phyloP scores from a whole-genome alignment of 2,888 invertebrate genomes.

The Mongoloraphidia duomilia region DNA sequence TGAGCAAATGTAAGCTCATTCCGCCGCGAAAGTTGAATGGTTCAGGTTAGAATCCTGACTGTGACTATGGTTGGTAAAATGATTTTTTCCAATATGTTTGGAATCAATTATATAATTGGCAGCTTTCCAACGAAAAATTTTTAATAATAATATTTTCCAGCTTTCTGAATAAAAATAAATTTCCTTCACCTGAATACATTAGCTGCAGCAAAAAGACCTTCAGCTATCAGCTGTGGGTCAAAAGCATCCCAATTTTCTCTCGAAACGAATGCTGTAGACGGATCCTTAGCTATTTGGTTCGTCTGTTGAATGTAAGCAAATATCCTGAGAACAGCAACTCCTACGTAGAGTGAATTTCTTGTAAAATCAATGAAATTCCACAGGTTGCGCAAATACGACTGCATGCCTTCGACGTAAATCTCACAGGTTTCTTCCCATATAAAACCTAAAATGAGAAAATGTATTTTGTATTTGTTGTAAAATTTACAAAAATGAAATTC shows the following conservation, averaged over 20 bases:
- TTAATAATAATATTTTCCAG: too few species aligned
- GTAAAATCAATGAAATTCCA: slow-evolving; percentile 97
- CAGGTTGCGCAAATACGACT: slow-evolving; percentile 75
- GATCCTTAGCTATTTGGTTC: slow-evolving; percentile 50
- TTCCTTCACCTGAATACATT: slow-evolving; percentile 66
- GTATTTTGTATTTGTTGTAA: too few species aligned
- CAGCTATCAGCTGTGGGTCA: slow-evolving; percentile 85
- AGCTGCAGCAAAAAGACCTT: slow-evolving; percentile 86
- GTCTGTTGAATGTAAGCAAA: slow-evolving; percentile 64
- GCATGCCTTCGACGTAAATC: slow-evolving; percentile 75
- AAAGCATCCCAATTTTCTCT: slow-evolving; percentile 84
- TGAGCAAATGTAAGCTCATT: too few species aligned
- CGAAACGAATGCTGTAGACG: slow-evolving; percentile 56
- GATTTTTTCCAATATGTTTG: too few species aligned
- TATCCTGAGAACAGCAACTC: slow-evolving; percentile 49
- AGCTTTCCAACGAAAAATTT: too few species aligned
- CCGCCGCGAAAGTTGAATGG: too few species aligned
- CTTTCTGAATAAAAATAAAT: too few species aligned
- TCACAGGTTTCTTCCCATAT: slow-evolving; percentile 89
- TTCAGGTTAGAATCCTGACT: too few species aligned
- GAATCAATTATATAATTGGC: too few species aligned
- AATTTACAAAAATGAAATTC: too few species aligned
- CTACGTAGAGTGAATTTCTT: slow-evolving; percentile 72
- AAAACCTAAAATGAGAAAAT: slow-evolving; percentile 60
- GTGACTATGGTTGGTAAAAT: too few species aligned